These are phyloP conservation scores for Macrophya annulata DNA, from an alignment of 2,888 invertebrate genomes.

Conservation along the genomic window DNA sequence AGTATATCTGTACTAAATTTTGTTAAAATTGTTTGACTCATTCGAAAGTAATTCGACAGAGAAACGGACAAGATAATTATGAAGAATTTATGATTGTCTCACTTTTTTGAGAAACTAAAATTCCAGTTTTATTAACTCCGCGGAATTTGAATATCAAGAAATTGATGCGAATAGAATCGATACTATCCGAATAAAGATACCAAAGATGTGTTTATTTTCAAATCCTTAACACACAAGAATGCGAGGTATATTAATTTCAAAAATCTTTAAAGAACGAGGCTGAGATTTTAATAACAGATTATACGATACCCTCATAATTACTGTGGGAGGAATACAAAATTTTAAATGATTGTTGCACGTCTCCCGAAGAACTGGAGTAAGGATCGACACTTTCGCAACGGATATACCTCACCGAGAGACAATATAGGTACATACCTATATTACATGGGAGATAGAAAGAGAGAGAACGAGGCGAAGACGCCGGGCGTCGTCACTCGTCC, in stretches of 20 bases:
- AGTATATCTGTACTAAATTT: too few species aligned
- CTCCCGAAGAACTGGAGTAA: background rate
- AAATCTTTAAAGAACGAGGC: slow-evolving; percentile 34
- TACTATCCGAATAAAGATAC: background rate
- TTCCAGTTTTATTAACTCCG: too few species aligned
- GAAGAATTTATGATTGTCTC: too few species aligned
- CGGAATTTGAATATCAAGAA: background rate
- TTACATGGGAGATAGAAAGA: background rate
- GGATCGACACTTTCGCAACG: slow-evolving; percentile 5
- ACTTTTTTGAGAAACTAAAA: background rate
- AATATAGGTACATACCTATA: background rate
- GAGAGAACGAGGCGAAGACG: slow-evolving; percentile 41
- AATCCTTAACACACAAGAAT: background rate
- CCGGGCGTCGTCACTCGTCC: slow-evolving; percentile 58
- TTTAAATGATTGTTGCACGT: slow-evolving; percentile 13
- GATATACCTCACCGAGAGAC: background rate
- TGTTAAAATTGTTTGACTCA: too few species aligned
- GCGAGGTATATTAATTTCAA: background rate
- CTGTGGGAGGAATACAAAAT: background rate
- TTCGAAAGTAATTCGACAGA: too few species aligned
- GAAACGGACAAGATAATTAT: too few species aligned
- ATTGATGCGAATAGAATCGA: background rate
- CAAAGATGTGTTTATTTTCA: background rate
- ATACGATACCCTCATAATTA: slow-evolving; percentile 18
- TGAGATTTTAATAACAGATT: slow-evolving; percentile 27